Evolutionary conservation across 2,113 vertebrate species (phyloP).

Genomic region (Rhegmatorhina hoffmannsi): DNA sequence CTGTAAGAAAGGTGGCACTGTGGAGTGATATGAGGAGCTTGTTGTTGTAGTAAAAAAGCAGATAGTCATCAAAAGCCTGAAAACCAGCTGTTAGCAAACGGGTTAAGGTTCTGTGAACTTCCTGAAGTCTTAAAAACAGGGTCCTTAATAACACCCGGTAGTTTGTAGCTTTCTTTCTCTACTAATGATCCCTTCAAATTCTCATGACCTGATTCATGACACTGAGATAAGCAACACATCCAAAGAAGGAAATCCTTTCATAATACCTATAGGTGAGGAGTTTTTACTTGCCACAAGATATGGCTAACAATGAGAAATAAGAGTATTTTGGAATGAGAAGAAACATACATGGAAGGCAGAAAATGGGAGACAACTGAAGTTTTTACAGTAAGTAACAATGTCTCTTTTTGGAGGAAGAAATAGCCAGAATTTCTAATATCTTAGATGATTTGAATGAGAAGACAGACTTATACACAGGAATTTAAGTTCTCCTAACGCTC

Average conservation of each 20-base stretch:
- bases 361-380: not conserved
- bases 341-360: not conserved
- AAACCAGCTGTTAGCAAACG: not conserved
- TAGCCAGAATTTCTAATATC: not conserved
- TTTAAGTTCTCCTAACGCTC: not conserved
- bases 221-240: not conserved
- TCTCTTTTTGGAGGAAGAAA: not conserved
- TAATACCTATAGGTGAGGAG: not conserved
- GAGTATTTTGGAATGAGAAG: not conserved
- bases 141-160: not conserved
- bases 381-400: not conserved
- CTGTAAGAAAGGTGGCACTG: not conserved
- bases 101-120: not conserved
- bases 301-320: not conserved
- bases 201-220: not conserved
- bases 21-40: accelerated
- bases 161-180: not conserved
- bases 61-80: not conserved
- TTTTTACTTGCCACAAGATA: not conserved
- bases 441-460: not conserved
- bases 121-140: not conserved
- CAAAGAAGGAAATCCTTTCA: not conserved
- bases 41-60: not conserved
- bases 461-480: not conserved
- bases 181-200: not conserved